Percentiles rank a stretch among this genome's conserved stretches.
Evolutionary conservation across 2,888 invertebrate species (phyloP).

Genomic region (Tenthredo scrophulariae): DNA sequence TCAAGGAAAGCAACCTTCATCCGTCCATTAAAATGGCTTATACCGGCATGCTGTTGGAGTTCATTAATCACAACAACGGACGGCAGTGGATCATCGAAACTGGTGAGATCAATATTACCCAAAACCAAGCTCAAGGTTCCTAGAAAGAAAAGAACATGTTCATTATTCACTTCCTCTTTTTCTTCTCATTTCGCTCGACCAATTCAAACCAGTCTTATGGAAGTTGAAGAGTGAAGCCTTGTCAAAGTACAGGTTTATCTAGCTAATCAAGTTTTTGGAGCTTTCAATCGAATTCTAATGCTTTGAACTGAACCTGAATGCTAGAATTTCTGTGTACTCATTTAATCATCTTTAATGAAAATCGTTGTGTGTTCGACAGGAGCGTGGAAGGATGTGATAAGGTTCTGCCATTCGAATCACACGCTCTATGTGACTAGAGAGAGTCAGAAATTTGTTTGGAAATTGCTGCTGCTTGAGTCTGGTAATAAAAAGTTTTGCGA

Average conservation of each 20-base stretch:
- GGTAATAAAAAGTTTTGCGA: conserved; percentile 77
- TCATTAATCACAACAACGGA: conserved; percentile 84
- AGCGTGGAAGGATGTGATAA: conserved; percentile 84
- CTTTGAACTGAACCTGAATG: not conserved
- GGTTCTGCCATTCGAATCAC: conserved; percentile 83
- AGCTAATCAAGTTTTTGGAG: not conserved
- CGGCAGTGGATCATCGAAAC: conserved; percentile 81
- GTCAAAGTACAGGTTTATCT: not conserved
- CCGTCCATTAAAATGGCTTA: conserved; percentile 85
- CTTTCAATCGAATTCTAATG: not conserved
- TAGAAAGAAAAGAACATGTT: not conserved
- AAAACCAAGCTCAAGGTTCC: not conserved
- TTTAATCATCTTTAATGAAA: not conserved
- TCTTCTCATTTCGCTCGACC: not conserved
- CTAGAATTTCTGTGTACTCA: not conserved
- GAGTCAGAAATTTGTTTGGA: conserved; percentile 82
- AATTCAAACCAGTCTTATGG: not conserved
- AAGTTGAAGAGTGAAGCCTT: not conserved
- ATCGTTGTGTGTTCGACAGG: conserved; percentile 71
- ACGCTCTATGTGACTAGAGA: conserved; percentile 87
- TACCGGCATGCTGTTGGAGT: conserved; percentile 82
- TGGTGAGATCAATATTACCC: conserved; percentile 61
- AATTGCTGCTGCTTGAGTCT: conserved; percentile 68
- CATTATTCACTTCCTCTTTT: too few relatives aligned
- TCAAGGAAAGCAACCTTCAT: conserved; percentile 75